Evolutionary conservation across 1,140 invertebrate genomes (phyloP).

Genomic region (Drosophila paulistorum): DNA sequence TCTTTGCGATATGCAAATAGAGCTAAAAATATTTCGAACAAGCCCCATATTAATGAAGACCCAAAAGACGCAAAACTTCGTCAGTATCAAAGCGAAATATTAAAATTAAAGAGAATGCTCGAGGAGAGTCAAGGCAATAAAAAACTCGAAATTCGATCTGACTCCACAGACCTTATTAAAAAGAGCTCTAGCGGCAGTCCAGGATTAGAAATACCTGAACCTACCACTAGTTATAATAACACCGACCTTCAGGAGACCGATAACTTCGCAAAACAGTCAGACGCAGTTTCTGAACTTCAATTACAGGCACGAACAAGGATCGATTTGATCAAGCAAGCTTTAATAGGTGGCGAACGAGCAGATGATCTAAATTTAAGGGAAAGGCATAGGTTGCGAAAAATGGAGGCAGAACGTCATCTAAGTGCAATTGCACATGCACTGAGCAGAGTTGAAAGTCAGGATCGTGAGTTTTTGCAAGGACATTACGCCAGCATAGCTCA

Average conservation of each 20-base stretch:
- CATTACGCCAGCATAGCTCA: constrained; percentile 90
- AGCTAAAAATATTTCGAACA: constrained; percentile 97
- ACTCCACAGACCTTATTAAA: not conserved
- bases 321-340: constrained; percentile 88
- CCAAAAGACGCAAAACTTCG: constrained; percentile 95
- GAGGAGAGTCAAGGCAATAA: constrained; percentile 72
- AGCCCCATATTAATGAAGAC: constrained; percentile 96
- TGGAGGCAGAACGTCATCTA: constrained; percentile 87
- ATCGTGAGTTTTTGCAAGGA: constrained; percentile 85
- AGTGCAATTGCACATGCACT: constrained; percentile 87
- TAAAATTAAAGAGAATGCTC: constrained; percentile 89
- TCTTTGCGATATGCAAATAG: constrained; percentile 95
- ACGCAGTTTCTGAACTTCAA: constrained; percentile 45
- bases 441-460: constrained; percentile 87
- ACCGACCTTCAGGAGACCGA: not conserved
- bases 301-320: constrained; percentile 85
- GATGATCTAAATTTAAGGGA: constrained; percentile 89
- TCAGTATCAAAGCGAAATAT: constrained; percentile 94
- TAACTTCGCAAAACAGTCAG: constrained; percentile 8
- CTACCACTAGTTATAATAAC: not conserved
- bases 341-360: constrained; percentile 92
- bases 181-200: constrained; percentile 49
- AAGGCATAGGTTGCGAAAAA: constrained; percentile 87
- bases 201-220: not conserved
- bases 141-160: constrained; percentile 69